Evolutionary conservation across 2,797 vertebrate genomes (phyloP).

Genomic region (Lacerta agilis): DNA sequence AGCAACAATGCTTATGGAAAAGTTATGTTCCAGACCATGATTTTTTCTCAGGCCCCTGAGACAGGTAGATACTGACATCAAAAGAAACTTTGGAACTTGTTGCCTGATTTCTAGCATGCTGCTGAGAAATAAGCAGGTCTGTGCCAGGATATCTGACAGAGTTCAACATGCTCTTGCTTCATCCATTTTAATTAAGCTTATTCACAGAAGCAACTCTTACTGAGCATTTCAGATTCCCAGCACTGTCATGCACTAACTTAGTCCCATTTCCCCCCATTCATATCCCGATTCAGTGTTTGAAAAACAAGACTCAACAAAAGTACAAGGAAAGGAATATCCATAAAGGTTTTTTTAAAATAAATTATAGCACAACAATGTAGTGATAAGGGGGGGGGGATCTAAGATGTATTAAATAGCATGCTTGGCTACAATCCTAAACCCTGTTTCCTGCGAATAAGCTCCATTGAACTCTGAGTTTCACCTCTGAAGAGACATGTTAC

Average conservation of each 20-base stretch:
- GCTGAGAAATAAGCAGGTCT: not conserved
- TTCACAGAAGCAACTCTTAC: constrained; percentile 46
- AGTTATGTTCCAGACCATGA: not conserved
- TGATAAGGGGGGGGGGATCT: not conserved
- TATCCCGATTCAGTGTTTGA: constrained; percentile 15
- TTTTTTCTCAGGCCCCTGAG: constrained; percentile 10
- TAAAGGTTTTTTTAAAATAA: constrained; percentile 29
- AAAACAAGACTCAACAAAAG: constrained; percentile 53
- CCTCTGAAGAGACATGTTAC: not conserved
- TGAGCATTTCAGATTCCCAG: constrained; percentile 34
- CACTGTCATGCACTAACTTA: fast-evolving
- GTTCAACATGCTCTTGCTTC: constrained; percentile 45
- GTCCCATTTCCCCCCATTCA: constrained; percentile 30
- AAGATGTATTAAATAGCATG: not conserved
- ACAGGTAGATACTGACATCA: constrained; percentile 14
- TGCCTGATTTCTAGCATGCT: not conserved
- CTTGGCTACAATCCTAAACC: not conserved
- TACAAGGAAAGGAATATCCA: constrained; percentile 41
- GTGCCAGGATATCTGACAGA: constrained; percentile 26
- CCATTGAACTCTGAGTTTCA: not conserved
- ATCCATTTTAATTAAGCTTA: constrained; percentile 64
- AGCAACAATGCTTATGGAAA: constrained; percentile 34
- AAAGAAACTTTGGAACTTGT: constrained; percentile 18
- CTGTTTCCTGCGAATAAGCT: not conserved
- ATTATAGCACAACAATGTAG: not conserved